Conservation (phyloP, 2,113 vertebrate species). For the Rhadina sibilatrix region DNA sequence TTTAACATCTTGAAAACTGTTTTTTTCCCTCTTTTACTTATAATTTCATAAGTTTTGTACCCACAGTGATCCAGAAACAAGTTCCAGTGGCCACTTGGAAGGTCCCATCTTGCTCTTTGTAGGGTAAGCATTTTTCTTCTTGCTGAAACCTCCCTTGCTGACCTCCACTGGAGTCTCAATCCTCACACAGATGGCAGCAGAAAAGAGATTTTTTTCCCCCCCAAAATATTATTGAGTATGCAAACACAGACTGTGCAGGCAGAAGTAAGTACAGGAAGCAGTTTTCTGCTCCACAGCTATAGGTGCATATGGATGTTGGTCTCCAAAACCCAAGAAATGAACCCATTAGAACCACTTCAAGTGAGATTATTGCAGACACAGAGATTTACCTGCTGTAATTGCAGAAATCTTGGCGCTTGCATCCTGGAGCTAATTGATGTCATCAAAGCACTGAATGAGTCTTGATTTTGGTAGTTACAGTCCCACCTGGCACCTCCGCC, state of each 20-base stretch:
- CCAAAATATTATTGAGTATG: not conserved
- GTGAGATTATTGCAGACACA: slow-evolving; percentile 57
- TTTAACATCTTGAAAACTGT: not conserved
- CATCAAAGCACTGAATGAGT: slow-evolving; percentile 63
- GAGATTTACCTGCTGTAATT: slow-evolving; percentile 63
- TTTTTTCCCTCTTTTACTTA: not conserved
- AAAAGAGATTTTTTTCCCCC: too few species aligned
- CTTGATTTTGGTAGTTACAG: slow-evolving; percentile 69
- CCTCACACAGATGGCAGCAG: not conserved
- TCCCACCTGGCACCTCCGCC: slow-evolving; percentile 68
- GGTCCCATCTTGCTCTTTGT: not conserved
- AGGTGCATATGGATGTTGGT: not conserved
- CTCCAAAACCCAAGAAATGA: not conserved
- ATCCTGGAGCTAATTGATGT: slow-evolving; percentile 67
- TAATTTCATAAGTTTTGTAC: not conserved
- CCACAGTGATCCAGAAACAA: not conserved
- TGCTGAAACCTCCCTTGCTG: not conserved
- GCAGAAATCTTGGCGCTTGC: slow-evolving; percentile 57
- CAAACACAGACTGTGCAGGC: not conserved
- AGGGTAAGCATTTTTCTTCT: not conserved
- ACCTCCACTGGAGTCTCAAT: not conserved
- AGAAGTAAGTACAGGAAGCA: not conserved
- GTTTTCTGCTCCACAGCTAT: not conserved
- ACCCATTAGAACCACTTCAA: slow-evolving; percentile 57
- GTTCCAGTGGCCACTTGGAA: not conserved